phyloP scores from a whole-genome alignment of 2,113 vertebrate genomes.

The Bos indicus region DNA sequence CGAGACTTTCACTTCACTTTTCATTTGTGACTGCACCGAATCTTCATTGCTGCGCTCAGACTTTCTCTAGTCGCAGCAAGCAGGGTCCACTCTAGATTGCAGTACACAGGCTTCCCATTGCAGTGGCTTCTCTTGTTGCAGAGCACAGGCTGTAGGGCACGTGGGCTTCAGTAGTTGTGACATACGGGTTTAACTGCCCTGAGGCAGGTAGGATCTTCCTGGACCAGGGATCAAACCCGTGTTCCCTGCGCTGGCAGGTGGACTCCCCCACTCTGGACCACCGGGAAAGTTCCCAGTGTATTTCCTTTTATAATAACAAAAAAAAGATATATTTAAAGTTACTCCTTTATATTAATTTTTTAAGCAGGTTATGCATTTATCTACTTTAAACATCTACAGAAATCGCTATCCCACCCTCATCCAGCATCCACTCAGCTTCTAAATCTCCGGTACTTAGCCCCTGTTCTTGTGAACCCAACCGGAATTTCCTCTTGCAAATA shows the following conservation, averaged over 20 bases:
- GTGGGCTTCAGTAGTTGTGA: background rate
- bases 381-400: background rate
- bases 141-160: background rate
- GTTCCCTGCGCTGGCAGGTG: background rate
- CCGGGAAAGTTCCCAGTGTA: background rate
- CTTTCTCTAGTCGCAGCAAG: background rate
- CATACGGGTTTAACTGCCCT: accelerated
- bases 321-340: background rate
- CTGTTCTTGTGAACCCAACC: background rate
- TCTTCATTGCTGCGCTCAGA: background rate
- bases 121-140: accelerated
- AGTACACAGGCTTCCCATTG: background rate
- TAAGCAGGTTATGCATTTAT: background rate
- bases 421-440: background rate
- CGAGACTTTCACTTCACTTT: background rate
- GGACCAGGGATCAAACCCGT: background rate
- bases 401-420: background rate
- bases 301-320: background rate
- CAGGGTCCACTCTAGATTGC: background rate
- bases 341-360: background rate
- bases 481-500: background rate
- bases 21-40: background rate
- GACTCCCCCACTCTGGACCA: background rate
- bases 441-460: background rate
- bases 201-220: background rate